A percentile compares a stretch with the other conserved stretches of the same genome.
phyloP scores from a whole-genome alignment of 2,113 vertebrate genomes.

The Lagopus leucura region DNA sequence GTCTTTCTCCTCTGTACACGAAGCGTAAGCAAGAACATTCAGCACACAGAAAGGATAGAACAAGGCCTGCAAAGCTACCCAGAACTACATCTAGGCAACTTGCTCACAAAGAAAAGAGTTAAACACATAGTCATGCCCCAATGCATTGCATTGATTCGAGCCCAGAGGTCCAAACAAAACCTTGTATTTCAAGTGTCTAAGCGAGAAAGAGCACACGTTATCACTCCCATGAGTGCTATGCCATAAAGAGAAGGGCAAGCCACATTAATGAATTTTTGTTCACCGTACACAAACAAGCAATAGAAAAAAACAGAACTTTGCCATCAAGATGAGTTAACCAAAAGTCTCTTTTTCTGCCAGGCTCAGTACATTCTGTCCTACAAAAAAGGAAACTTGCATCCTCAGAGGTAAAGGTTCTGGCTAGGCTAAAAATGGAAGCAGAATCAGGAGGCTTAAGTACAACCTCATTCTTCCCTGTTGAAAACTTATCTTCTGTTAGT shows the following conservation, averaged over 20 bases:
- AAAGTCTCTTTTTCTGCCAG: neutral
- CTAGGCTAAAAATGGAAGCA: conserved; percentile 22
- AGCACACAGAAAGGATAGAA: neutral
- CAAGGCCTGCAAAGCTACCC: neutral
- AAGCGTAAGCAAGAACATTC: neutral
- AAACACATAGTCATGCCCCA: neutral
- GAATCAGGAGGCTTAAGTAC: neutral
- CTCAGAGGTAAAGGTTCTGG: neutral
- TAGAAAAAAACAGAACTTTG: neutral
- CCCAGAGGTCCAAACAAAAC: neutral
- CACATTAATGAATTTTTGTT: neutral
- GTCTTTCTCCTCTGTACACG: neutral
- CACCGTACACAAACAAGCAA: neutral
- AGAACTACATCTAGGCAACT: neutral
- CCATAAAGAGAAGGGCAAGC: neutral
- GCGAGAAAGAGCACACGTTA: accelerated
- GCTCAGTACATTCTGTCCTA: neutral
- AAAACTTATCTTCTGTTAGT: neutral
- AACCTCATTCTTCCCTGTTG: neutral
- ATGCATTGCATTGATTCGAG: neutral
- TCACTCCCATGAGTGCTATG: neutral
- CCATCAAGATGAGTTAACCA: neutral
- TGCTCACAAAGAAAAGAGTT: neutral
- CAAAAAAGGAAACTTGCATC: neutral
- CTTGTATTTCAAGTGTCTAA: neutral